These are phyloP conservation scores for Enteromius trimaculatus DNA, from an alignment of 2,797 vertebrate species.

Conservation along the genomic window DNA sequence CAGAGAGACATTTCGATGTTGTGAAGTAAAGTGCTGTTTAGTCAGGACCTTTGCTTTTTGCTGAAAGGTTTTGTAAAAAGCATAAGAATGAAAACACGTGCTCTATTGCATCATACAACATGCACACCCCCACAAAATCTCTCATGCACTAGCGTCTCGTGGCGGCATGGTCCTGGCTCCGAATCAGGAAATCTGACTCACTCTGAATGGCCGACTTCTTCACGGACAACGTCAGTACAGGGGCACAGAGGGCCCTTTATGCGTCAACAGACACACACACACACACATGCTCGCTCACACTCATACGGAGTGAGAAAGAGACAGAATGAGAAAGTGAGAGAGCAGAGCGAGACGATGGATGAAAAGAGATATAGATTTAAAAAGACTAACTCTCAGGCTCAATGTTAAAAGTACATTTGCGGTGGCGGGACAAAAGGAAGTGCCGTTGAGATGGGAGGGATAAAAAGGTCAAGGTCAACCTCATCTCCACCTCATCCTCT, in stretches of 20 bases:
- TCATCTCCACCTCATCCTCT: constrained; percentile 71
- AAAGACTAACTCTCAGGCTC: constrained; percentile 60
- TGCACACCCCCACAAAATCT: constrained; percentile 47
- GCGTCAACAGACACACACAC: constrained; percentile 66
- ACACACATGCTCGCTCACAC: constrained; percentile 50
- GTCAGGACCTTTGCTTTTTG: neutral
- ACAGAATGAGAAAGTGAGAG: constrained; percentile 31
- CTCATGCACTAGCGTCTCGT: constrained; percentile 38
- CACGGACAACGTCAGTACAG: constrained; percentile 76
- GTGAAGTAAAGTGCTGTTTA: neutral
- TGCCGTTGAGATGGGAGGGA: constrained; percentile 63
- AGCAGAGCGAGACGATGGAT: constrained; percentile 43
- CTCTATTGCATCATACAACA: constrained; percentile 16
- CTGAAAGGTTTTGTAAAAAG: constrained; percentile 21
- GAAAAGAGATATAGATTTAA: constrained; percentile 64
- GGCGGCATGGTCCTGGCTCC: constrained; percentile 70
- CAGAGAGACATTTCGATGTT: constrained; percentile 3
- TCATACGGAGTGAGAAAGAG: constrained; percentile 31
- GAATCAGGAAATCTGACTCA: constrained; percentile 79
- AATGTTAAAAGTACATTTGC: constrained; percentile 64
- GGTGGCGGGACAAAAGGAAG: constrained; percentile 63
- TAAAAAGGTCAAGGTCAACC: constrained; percentile 79
- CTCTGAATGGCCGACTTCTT: constrained; percentile 75
- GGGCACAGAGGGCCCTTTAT: constrained; percentile 79
- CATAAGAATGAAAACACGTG: constrained; percentile 5